Evolutionary conservation across 2,113 vertebrate species (phyloP).

Genomic region (Montifringilla adamsi): DNA sequence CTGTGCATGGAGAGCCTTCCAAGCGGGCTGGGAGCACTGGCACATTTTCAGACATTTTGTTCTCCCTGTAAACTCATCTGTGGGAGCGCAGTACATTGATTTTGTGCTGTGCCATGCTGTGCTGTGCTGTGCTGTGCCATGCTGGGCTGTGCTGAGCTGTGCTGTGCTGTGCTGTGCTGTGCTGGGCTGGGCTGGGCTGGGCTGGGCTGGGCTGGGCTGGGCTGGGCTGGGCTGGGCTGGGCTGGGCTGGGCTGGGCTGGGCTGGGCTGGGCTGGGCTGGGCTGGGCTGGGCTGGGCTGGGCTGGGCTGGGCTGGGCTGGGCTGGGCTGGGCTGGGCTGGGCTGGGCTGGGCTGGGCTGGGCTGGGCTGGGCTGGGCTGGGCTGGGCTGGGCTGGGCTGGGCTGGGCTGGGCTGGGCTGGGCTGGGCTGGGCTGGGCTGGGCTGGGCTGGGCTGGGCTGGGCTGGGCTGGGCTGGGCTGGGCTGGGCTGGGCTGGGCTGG

Average conservation of each 20-base stretch:
- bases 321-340: background rate
- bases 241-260: too few species aligned
- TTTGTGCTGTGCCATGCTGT: background rate
- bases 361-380: too few species aligned
- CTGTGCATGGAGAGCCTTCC: background rate
- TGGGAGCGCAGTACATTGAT: background rate
- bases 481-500: background rate
- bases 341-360: too few species aligned
- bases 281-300: background rate
- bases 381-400: background rate
- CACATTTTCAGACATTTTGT: slow-evolving; percentile 18
- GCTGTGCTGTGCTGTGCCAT: background rate
- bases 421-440: background rate
- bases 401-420: background rate
- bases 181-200: background rate
- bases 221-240: background rate
- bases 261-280: too few species aligned
- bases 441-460: too few species aligned
- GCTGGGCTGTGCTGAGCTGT: too few species aligned
- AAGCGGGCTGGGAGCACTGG: background rate
- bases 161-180: too few species aligned
- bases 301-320: background rate
- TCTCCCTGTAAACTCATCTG: background rate
- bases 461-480: too few species aligned
- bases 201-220: background rate